Percentiles rank a stretch among this genome's conserved stretches.
phyloP scores from a whole-genome alignment of 1,140 invertebrate species.

The Steinernema feltiae region DNA sequence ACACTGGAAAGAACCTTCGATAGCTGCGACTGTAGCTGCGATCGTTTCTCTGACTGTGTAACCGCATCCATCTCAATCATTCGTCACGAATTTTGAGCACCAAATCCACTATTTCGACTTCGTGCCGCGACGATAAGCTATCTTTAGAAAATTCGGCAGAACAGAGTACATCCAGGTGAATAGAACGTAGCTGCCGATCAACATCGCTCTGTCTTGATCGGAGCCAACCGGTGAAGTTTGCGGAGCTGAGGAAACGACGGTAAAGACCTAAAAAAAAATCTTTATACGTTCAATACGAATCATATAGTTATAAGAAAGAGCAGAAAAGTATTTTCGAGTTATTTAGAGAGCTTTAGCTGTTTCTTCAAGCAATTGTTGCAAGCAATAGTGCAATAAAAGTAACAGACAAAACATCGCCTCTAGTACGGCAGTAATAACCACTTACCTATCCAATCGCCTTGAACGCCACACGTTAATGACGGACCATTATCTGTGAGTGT shows the following conservation, averaged over 20 bases:
- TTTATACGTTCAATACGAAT: too few species aligned
- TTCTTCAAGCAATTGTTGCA: too few species aligned
- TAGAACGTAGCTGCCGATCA: conserved; percentile 39
- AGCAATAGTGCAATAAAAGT: too few species aligned
- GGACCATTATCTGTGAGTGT: conserved; percentile 82
- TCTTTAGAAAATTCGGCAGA: conserved; percentile 42
- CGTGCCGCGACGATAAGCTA: conserved; percentile 35
- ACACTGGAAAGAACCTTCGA: conserved; percentile 32
- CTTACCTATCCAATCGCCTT: conserved; percentile 84
- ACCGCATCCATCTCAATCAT: conserved; percentile 14
- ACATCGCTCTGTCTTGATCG: conserved; percentile 39
- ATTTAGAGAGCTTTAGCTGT: too few species aligned
- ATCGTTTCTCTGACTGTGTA: background rate
- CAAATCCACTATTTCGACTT: conserved; percentile 54
- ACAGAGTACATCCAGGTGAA: conserved; percentile 51
- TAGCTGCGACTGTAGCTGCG: conserved; percentile 27
- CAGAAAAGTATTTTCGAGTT: too few species aligned
- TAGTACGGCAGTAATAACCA: too few species aligned
- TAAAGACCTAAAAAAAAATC: conserved; percentile 36
- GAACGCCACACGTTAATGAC: conserved; percentile 83
- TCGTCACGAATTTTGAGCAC: conserved; percentile 44
- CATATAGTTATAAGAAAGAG: too few species aligned
- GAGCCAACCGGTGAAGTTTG: conserved; percentile 55
- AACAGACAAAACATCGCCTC: too few species aligned
- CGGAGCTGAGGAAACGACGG: conserved; percentile 40